phyloP scores from a whole-genome alignment of 37 sponge, comb jelly and placozoan genomes.

The Cliona cf. orientalis region DNA sequence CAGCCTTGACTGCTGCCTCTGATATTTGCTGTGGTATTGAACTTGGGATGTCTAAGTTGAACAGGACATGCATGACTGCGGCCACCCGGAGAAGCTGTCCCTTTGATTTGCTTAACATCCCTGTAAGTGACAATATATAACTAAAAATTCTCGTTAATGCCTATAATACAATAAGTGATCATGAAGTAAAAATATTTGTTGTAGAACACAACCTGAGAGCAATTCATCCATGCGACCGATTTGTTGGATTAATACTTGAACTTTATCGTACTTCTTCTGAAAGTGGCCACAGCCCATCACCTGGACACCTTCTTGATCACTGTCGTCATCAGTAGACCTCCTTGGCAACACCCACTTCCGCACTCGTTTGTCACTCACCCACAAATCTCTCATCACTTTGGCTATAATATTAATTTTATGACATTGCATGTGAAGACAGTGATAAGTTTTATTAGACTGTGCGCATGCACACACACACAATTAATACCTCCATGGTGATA shows the following conservation, averaged over 20 bases:
- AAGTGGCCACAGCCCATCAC: slow-evolving; percentile 18
- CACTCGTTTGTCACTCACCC: background rate
- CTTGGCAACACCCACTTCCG: slow-evolving; percentile 23
- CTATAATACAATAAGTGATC: background rate
- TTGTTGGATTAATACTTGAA: background rate
- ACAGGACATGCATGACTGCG: slow-evolving; percentile 54
- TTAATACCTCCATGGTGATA: no score
- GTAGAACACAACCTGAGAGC: slow-evolving; percentile 10
- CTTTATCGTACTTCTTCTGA: slow-evolving; percentile 9
- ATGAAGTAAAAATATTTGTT: background rate
- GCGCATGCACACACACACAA: no score
- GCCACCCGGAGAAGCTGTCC: slow-evolving; percentile 51
- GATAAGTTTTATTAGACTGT: no score
- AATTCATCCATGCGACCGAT: slow-evolving; percentile 18
- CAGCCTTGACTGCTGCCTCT: slow-evolving; percentile 38
- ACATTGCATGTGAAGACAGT: no score
- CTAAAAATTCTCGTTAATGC: background rate
- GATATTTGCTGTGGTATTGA: slow-evolving; percentile 1
- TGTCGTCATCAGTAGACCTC: background rate
- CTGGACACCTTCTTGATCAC: background rate
- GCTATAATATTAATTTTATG: background rate
- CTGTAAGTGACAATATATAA: slow-evolving; percentile 1
- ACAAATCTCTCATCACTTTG: background rate
- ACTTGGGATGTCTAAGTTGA: slow-evolving; percentile 12
- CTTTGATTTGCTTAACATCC: slow-evolving; percentile 50